Evolutionary conservation across 2,113 vertebrate genomes (phyloP).

Genomic region (Bos javanicus): DNA sequence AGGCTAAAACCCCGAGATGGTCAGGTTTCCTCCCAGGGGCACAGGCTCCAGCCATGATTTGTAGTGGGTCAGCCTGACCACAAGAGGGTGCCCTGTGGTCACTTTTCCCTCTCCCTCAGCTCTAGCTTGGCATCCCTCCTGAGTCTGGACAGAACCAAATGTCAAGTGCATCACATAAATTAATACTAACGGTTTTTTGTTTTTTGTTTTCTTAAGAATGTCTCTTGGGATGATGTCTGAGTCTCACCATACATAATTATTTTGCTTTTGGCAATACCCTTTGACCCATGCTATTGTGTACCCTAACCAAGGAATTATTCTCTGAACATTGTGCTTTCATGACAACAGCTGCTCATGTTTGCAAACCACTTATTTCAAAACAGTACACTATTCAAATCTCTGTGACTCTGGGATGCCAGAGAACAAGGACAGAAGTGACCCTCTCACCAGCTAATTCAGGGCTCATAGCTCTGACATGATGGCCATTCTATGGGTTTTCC

Average conservation of each 20-base stretch:
- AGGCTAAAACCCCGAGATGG: not conserved
- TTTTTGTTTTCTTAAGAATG: not conserved
- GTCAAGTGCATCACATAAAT: not conserved
- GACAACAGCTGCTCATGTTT: slow-evolving; percentile 31
- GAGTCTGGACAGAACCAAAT: not conserved
- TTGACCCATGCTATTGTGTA: slow-evolving; percentile 17
- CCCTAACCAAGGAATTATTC: not conserved
- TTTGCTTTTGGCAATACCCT: slow-evolving; percentile 42
- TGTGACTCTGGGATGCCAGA: not conserved
- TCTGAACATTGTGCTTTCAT: slow-evolving; percentile 22
- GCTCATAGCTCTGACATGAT: not conserved
- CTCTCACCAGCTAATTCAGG: not conserved
- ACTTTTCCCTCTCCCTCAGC: slow-evolving; percentile 37
- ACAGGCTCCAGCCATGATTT: not conserved
- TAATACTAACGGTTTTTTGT: not conserved
- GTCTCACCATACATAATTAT: slow-evolving; percentile 26
- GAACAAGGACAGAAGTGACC: not conserved
- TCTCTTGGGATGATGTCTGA: not conserved
- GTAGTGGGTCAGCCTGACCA: slow-evolving; percentile 65
- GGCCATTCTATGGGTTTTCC: not conserved
- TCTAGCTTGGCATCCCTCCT: not conserved
- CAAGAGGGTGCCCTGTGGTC: slow-evolving; percentile 56
- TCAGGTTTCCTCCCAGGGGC: not conserved
- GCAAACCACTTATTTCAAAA: slow-evolving; percentile 39
- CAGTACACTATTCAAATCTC: not conserved